These are phyloP conservation scores for Dryobates pubescens DNA, from an alignment of 2,797 vertebrate genomes.

Conservation along the genomic window DNA sequence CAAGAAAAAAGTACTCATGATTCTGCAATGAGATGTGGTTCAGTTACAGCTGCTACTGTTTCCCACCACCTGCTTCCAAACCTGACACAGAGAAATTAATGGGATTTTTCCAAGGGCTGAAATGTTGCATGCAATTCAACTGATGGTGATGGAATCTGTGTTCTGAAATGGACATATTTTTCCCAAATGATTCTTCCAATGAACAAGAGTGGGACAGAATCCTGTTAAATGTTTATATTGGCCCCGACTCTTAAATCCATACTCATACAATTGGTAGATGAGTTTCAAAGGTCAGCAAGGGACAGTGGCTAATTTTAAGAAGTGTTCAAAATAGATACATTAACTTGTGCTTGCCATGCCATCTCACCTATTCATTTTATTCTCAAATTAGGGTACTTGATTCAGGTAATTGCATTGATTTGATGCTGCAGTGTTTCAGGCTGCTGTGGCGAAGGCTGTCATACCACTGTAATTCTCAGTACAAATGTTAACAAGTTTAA, in stretches of 20 bases:
- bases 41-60: background rate
- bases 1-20: background rate
- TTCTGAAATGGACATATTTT: background rate
- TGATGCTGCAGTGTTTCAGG: background rate
- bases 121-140: background rate
- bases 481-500: slow-evolving; percentile 2
- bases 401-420: background rate
- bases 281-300: background rate
- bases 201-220: background rate
- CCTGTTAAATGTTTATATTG: background rate
- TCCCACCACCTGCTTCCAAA: background rate
- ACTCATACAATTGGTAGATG: background rate
- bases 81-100: background rate
- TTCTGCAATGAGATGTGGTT: background rate
- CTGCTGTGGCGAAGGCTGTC: background rate
- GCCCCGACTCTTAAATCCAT: background rate
- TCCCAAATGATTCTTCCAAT: background rate
- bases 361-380: background rate
- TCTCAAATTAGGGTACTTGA: slow-evolving; percentile 4
- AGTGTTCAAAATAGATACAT: background rate
- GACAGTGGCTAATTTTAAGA: background rate
- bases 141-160: background rate
- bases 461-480: background rate
- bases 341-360: background rate
- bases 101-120: background rate